Conservation (phyloP, 2,113 vertebrate genomes). For the Panurus biarmicus region DNA sequence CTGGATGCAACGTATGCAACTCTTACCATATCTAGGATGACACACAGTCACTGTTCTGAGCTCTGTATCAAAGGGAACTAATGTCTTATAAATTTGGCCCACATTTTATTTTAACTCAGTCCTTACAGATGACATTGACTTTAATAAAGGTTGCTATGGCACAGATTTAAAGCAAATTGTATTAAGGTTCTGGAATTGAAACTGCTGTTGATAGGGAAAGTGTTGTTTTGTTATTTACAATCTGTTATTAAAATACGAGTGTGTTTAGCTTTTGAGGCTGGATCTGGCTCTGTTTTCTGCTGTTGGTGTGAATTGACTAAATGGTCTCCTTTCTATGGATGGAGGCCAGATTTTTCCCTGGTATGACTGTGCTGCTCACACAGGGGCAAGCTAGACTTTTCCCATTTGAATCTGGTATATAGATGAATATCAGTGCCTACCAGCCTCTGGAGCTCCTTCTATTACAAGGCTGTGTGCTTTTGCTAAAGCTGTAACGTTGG, state of each 20-base stretch:
- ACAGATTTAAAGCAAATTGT: neutral
- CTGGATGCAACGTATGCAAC: neutral
- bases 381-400: neutral
- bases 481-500: neutral
- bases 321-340: neutral
- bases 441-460: neutral
- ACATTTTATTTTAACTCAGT: constrained; percentile 18
- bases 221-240: neutral
- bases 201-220: neutral
- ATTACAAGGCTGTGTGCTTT: neutral
- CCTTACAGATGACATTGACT: constrained; percentile 35
- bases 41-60: neutral
- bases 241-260: neutral
- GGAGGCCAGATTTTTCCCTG: neutral
- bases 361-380: neutral
- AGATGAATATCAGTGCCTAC: neutral
- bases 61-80: neutral
- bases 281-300: neutral
- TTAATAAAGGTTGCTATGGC: constrained; percentile 10
- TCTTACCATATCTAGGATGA: neutral
- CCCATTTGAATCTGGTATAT: neutral
- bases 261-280: neutral
- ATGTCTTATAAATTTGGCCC: neutral
- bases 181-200: neutral
- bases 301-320: neutral